Evolutionary conservation across 2,888 invertebrate species (phyloP).

Genomic region (Meiosimyza decipiens): DNA sequence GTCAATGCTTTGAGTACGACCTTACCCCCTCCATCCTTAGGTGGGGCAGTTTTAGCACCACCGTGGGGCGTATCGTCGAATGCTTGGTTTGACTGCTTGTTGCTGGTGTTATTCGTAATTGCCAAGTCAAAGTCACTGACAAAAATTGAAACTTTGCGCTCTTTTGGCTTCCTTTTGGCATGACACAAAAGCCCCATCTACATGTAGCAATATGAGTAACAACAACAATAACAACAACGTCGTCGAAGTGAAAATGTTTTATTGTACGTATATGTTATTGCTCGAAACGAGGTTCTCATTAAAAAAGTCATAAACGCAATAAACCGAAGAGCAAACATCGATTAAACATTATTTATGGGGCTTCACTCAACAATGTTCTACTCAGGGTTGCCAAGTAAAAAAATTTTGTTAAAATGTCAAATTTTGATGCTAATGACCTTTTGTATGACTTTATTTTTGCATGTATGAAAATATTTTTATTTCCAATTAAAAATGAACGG

Average conservation of each 20-base stretch:
- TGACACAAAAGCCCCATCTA: conserved; percentile 33
- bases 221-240: conserved; percentile 8
- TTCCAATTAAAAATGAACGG: too few species aligned
- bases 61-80: background rate
- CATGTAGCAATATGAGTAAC: conserved; percentile 41
- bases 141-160: conserved; percentile 50
- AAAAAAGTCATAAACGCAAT: conserved; percentile 67
- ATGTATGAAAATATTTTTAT: too few species aligned
- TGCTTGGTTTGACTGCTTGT: background rate
- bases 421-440: too few species aligned
- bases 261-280: conserved; percentile 14
- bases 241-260: conserved; percentile 63
- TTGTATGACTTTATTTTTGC: too few species aligned
- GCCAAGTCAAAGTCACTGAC: conserved; percentile 61
- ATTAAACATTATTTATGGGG: conserved; percentile 68
- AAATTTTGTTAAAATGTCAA: too few species aligned
- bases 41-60: background rate
- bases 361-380: conserved; percentile 56
- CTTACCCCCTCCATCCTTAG: conserved; percentile 1
- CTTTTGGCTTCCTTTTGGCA: conserved; percentile 45
- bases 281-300: conserved; percentile 61
- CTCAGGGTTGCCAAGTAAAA: background rate
- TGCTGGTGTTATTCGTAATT: conserved; percentile 38
- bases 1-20: conserved; percentile 47
- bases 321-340: conserved; percentile 67